Evolutionary conservation across 2,888 invertebrate genomes (phyloP), one percentile per base, ranked within the genome.

Genomic region (Gisinianus flammeolus): DNA sequence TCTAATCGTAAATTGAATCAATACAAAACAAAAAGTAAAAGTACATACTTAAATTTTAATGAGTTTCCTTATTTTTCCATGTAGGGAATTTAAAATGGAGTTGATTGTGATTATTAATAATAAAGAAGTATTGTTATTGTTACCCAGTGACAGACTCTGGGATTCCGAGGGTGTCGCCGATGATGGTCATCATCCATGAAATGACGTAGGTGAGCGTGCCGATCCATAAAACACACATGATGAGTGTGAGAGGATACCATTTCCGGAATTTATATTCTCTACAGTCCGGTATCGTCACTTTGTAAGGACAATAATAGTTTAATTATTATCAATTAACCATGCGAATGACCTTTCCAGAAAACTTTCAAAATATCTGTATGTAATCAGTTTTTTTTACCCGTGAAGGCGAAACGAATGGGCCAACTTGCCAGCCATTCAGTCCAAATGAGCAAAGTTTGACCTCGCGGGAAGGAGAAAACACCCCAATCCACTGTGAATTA

Each of bases 121-220:
- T n/a, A n/a, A n/a, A n/a, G n/a, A n/a, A n/a, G n/a, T n/a, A n/a
- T n/a, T n/a, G n/a, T n/a, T n/a, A n/a, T n/a, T n/a, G n/a, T n/a
- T n/a, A n/a, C n/a, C 96, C 96, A 94, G 96, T 96, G 0, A 97
- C 95, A 0, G 95, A 94, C 87, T 96, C 96, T 0, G 96, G 96
- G 86, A 96, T 95, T 88, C 92, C 93, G 74, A 96, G 87, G 0
- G 96, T 96, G 85, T 94, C 94, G 78, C 96, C 96, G 85, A 96
- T 94, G 83, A 95, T 92, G 77, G 96, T 93, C 81, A 96, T 96
- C 95, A 97, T 96, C 97, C 97, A 97, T 64, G 96, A 96, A 52
- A 96, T 94, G 3, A 96, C 90, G 86, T 97, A 97, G 4, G 96
- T 95, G 62, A 96, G 88, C 0, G 93, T 92, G 74, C 95, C 96